Conservation (phyloP, 2,888 invertebrate species). For the Gryllus longicercus region DNA sequence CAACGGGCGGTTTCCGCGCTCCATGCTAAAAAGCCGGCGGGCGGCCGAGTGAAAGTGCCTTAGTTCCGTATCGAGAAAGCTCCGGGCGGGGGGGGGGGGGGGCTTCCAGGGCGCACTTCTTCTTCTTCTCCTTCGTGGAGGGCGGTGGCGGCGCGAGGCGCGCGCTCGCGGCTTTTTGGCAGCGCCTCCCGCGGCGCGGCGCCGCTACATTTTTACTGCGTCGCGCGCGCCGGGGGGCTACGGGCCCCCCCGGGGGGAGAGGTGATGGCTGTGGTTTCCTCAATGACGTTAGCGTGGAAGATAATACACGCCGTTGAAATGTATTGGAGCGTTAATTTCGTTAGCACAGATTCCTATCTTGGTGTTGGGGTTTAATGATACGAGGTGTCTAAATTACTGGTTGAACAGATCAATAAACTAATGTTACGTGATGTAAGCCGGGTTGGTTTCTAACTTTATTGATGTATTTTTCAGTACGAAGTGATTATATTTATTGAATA, state of each 20-base stretch:
- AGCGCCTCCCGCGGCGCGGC: not conserved
- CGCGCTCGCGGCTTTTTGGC: not conserved
- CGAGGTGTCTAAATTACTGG: too few species aligned
- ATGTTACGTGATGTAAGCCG: too few species aligned
- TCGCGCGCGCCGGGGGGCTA: not conserved
- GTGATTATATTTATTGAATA: too few species aligned
- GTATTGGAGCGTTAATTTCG: too few species aligned
- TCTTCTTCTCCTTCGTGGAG: not conserved
- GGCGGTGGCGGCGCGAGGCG: not conserved
- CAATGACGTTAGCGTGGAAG: too few species aligned
- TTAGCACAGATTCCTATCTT: too few species aligned
- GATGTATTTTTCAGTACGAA: too few species aligned
- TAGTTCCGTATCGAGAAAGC: not conserved
- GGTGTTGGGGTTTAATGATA: too few species aligned
- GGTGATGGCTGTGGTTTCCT: not conserved
- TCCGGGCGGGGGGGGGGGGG: too few species aligned
- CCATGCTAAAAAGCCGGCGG: not conserved
- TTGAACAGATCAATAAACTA: too few species aligned
- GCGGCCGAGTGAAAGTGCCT: not conserved
- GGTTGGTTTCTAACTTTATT: too few species aligned
- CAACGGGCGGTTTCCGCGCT: not conserved
- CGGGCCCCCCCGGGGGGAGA: not conserved
- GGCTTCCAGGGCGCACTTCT: not conserved
- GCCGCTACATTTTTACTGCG: not conserved
- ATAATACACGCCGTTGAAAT: too few species aligned